phyloP scores from a whole-genome alignment of 2,113 vertebrate species.

The Psilopsiagon aurifrons region DNA sequence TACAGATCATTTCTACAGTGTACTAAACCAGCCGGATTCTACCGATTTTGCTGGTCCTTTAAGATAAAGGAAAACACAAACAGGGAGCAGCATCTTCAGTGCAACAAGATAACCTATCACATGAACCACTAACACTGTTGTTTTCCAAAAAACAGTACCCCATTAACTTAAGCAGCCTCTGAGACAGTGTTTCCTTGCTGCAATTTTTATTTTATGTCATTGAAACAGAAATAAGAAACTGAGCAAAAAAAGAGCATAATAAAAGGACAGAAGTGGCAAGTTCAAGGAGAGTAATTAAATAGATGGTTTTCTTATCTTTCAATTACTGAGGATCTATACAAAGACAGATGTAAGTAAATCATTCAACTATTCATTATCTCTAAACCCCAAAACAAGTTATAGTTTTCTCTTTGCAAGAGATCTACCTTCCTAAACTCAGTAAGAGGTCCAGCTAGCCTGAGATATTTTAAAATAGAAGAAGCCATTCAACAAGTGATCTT shows the following conservation, averaged over 20 bases:
- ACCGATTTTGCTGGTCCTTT: neutral
- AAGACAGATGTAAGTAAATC: neutral
- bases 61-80: neutral
- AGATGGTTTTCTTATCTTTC: neutral
- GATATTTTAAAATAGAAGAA: neutral
- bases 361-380: neutral
- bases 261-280: neutral
- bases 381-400: neutral
- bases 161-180: neutral
- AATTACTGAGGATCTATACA: fast-evolving
- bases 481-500: neutral
- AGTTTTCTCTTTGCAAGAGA: neutral
- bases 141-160: neutral
- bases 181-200: neutral
- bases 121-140: neutral
- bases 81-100: neutral
- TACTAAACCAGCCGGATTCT: neutral
- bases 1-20: neutral
- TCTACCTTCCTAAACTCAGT: neutral
- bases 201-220: neutral
- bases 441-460: neutral
- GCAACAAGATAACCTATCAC: neutral
- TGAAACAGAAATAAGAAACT: neutral
- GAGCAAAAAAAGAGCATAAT: neutral
- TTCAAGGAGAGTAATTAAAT: neutral